Conservation (phyloP, 37 sponge, comb jelly and placozoan species). For the Ianthella basta region DNA sequence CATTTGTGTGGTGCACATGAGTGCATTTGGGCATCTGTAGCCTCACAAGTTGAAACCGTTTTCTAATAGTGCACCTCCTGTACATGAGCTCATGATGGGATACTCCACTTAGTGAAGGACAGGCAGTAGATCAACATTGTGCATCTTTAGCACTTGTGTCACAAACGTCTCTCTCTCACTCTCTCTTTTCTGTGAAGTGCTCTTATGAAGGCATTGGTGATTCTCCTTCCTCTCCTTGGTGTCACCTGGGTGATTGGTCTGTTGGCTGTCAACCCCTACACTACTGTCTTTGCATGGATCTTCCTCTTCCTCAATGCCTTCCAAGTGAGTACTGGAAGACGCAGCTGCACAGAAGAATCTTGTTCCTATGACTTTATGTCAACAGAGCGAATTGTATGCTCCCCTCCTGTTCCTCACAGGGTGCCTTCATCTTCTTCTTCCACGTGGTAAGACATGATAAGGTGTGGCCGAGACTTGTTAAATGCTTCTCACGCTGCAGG, state of each 20-base stretch:
- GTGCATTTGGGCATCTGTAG: too few species aligned
- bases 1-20: too few species aligned
- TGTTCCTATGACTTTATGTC: not conserved
- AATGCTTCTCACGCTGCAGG: not conserved
- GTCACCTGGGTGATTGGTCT: slow-evolving; percentile 32
- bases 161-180: too few species aligned
- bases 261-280: slow-evolving; percentile 21
- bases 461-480: slow-evolving; percentile 11
- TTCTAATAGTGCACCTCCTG: too few species aligned
- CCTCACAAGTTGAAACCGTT: too few species aligned
- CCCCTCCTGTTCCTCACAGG: not conserved
- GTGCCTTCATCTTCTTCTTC: slow-evolving; percentile 35
- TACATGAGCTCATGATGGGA: too few species aligned
- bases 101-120: too few species aligned
- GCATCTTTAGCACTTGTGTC: too few species aligned
- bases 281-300: slow-evolving; percentile 35
- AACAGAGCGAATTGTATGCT: not conserved
- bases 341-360: not conserved
- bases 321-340: not conserved
- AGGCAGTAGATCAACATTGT: too few species aligned
- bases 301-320: slow-evolving; percentile 32
- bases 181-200: not conserved
- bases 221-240: slow-evolving; percentile 19
- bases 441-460: slow-evolving; percentile 16
- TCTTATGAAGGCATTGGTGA: slow-evolving; percentile 15